A percentile compares a stretch with the other conserved stretches of the same genome.
Conservation (phyloP, 2,888 invertebrate genomes). For the Tyria jacobaeae region DNA sequence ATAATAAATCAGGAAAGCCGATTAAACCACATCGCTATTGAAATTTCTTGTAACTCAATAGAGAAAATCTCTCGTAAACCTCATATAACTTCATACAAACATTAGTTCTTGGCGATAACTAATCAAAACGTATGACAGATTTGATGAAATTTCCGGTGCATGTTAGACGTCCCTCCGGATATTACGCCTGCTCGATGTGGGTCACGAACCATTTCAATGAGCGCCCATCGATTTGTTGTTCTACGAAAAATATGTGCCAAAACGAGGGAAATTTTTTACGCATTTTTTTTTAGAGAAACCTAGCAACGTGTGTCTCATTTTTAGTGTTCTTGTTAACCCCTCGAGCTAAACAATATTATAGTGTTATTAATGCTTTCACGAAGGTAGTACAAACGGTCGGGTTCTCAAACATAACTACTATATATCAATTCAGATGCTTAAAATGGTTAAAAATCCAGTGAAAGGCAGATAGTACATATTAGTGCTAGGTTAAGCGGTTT, state of each 20-base stretch:
- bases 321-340: too few species aligned
- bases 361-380: too few species aligned
- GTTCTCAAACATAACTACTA: too few species aligned
- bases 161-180: slow-evolving; percentile 57
- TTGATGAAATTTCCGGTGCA: slow-evolving; percentile 71
- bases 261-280: neutral
- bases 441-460: too few species aligned
- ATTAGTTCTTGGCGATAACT: slow-evolving; percentile 52
- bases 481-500: too few species aligned
- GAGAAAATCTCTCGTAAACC: slow-evolving; percentile 4
- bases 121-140: slow-evolving; percentile 62
- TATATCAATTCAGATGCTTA: too few species aligned
- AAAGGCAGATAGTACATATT: too few species aligned
- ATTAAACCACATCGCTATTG: neutral
- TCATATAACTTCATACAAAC: slow-evolving; percentile 19
- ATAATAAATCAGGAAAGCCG: neutral
- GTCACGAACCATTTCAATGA: slow-evolving; percentile 42
- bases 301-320: too few species aligned
- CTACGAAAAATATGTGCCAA: slow-evolving; percentile 23
- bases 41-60: neutral
- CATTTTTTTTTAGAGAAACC: too few species aligned
- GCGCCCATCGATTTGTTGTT: slow-evolving; percentile 38
- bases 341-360: too few species aligned
- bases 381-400: too few species aligned
- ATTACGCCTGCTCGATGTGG: slow-evolving; percentile 58